These are phyloP conservation scores for Edolisoma coerulescens DNA, from an alignment of 2,113 vertebrate genomes.

Conservation along the genomic window DNA sequence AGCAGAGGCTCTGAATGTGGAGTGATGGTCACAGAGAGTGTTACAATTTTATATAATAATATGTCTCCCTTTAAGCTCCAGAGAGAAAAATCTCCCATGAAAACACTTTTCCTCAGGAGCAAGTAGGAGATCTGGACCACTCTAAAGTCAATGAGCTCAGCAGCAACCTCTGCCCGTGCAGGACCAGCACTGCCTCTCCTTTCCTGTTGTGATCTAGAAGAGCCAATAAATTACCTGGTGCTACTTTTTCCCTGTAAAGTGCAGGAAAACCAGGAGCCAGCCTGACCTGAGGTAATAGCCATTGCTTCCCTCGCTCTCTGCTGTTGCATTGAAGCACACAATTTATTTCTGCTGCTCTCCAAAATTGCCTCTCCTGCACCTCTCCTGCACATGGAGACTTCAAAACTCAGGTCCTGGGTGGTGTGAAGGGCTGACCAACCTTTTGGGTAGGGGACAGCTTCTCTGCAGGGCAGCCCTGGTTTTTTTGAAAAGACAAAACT, in stretches of 20 bases:
- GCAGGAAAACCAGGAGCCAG: neutral
- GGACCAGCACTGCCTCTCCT: neutral
- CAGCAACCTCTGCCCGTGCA: neutral
- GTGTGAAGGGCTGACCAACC: neutral
- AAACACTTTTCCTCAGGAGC: neutral
- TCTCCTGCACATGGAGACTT: neutral
- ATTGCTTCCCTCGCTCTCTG: neutral
- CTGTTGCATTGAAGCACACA: rapidly evolving
- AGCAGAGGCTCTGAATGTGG: neutral
- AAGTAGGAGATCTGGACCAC: neutral
- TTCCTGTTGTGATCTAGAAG: neutral
- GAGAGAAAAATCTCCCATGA: neutral
- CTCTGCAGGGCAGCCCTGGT: neutral
- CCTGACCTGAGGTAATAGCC: no score
- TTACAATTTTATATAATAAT: neutral
- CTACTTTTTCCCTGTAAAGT: neutral
- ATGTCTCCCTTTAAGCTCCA: neutral
- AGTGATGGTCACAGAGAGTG: neutral
- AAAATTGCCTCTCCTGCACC: neutral
- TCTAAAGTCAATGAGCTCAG: neutral
- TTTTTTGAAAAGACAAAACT: rapidly evolving
- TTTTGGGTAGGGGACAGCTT: neutral
- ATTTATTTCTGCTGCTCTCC: neutral
- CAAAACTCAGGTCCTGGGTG: neutral
- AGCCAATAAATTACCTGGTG: neutral